Percentiles rank a stretch among this genome's conserved stretches.
phyloP scores from a whole-genome alignment of 2,113 vertebrate genomes.

The Periophthalmus modestus region DNA sequence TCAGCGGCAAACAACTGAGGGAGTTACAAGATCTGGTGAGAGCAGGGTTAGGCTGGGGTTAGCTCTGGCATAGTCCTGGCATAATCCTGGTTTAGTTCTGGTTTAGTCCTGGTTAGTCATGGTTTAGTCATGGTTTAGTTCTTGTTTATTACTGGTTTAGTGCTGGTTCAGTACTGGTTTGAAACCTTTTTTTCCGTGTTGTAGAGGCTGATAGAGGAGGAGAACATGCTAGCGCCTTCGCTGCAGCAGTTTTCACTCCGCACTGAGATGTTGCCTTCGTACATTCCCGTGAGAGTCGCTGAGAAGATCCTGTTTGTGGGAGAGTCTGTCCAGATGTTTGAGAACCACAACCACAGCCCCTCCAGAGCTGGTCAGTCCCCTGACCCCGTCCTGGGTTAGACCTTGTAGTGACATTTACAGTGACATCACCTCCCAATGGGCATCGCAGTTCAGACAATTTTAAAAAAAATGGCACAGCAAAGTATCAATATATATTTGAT shows the following conservation, averaged over 20 bases:
- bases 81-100: no score
- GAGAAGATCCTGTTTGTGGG: conserved; percentile 99
- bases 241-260: conserved; percentile 97
- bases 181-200: neutral
- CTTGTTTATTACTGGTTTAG: neutral
- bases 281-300: conserved; percentile 92
- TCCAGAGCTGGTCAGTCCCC: conserved; percentile 84
- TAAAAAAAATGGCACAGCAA: no score
- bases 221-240: conserved; percentile 96
- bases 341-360: conserved; percentile 93
- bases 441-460: no score
- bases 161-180: no score
- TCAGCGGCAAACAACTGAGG: conserved; percentile 93
- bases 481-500: no score
- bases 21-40: conserved; percentile 95
- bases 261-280: conserved; percentile 93
- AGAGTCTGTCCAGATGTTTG: conserved; percentile 99
- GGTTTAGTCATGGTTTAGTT: neutral
- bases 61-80: no score
- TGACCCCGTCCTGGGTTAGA: no score
- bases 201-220: conserved; percentile 94
- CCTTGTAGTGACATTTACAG: no score
- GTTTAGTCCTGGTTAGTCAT: no score
- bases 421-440: no score
- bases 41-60: neutral